Percentiles rank a stretch among this genome's conserved stretches.
phyloP scores from a whole-genome alignment of 92 coral and sea anemone species.

The Hydrozoanthus gracilis region DNA sequence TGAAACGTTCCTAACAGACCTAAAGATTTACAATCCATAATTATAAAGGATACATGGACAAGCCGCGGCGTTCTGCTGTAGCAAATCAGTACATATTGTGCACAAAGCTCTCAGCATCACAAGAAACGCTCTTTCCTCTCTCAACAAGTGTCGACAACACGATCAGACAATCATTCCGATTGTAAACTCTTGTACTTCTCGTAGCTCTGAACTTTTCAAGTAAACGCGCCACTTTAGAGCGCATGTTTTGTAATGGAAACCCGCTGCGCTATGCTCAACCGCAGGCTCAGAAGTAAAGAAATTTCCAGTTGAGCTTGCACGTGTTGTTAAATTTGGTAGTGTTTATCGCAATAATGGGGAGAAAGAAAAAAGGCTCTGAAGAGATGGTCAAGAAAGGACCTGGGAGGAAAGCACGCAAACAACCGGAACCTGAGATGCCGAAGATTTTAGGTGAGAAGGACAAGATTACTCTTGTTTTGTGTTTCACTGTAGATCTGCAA shows the following conservation, averaged over 20 bases:
- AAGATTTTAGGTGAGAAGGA: conserved; percentile 65
- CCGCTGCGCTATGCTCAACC: neutral
- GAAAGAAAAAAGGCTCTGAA: conserved; percentile 60
- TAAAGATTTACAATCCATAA: too few species aligned
- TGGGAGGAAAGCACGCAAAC: conserved; percentile 92
- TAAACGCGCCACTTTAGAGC: conserved; percentile 42
- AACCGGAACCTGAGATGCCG: conserved; percentile 82
- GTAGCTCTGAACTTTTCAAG: neutral
- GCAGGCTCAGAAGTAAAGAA: neutral
- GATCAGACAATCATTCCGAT: neutral
- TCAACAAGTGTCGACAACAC: neutral
- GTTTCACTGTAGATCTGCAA: too few species aligned
- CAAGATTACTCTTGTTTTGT: neutral
- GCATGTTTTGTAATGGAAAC: neutral
- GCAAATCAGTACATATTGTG: conserved; percentile 73
- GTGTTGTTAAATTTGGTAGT: neutral
- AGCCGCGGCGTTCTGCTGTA: conserved; percentile 69
- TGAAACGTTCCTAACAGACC: too few species aligned
- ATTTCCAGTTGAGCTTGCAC: neutral
- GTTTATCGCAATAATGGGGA: conserved; percentile 52
- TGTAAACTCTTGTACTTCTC: neutral
- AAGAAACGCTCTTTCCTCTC: neutral
- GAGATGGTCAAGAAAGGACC: conserved; percentile 87
- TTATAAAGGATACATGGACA: conserved; percentile 82
- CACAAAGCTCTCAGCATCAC: conserved; percentile 86